A percentile compares a stretch with the other conserved stretches of the same genome.
Evolutionary conservation across 1,140 invertebrate species (phyloP).

Genomic region (Phocides pigmalion): DNA sequence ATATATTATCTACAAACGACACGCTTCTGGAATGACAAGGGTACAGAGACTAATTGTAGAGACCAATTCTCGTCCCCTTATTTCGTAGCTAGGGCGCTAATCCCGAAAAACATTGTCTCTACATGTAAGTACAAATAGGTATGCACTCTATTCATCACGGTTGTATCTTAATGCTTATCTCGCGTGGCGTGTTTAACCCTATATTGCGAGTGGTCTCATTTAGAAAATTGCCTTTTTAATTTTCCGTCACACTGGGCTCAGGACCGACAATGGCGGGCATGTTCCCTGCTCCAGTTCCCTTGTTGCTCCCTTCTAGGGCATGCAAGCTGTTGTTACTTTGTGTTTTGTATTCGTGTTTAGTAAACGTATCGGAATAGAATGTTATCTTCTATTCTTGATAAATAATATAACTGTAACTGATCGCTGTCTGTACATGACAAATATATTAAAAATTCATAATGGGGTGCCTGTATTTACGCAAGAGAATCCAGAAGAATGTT

Average conservation of each 20-base stretch:
- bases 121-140: neutral
- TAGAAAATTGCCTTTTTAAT: conserved; percentile 75
- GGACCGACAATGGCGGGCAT: conserved; percentile 47
- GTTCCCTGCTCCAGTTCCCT: conserved; percentile 45
- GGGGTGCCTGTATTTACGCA: too few relatives aligned
- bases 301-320: conserved; percentile 42
- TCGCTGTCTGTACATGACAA: too few relatives aligned
- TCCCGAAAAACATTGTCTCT: conserved; percentile 6
- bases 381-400: too few relatives aligned
- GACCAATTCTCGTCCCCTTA: conserved; percentile 1
- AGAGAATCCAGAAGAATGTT: too few relatives aligned
- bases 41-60: conserved; percentile 6
- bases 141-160: conserved; percentile 21
- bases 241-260: conserved; percentile 59
- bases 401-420: too few relatives aligned
- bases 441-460: too few relatives aligned
- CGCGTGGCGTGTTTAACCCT: conserved; percentile 48
- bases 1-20: too few relatives aligned
- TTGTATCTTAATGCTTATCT: conserved; percentile 40
- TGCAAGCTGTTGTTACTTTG: conserved; percentile 16
- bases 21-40: neutral
- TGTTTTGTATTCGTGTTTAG: conserved; percentile 28
- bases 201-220: conserved; percentile 58
- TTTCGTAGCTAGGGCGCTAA: neutral
- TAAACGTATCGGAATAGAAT: neutral